A percentile compares a stretch with the other conserved stretches of the same genome.
Conservation (phyloP, 64 coral and sea anemone species). For the Montipora foliosa region DNA sequence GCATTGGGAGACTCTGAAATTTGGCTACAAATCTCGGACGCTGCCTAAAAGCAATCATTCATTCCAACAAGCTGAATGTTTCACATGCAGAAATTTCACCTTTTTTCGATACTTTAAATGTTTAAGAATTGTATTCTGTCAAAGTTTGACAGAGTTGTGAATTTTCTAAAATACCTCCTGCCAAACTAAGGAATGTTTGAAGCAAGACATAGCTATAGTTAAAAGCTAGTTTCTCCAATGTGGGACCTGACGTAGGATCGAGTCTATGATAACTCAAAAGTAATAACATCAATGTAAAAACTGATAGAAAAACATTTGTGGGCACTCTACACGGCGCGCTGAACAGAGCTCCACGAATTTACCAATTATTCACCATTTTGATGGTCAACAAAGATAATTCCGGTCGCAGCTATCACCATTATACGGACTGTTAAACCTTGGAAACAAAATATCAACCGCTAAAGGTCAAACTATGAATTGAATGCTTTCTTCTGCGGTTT, state of each 20-base stretch:
- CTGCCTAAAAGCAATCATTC: too few relatives aligned
- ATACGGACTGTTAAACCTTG: conserved; percentile 26
- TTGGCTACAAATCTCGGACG: too few relatives aligned
- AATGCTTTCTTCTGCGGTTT: conserved; percentile 35
- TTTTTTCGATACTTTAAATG: neutral
- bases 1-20: too few relatives aligned
- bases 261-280: neutral
- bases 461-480: conserved; percentile 50
- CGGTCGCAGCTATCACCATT: conserved; percentile 31
- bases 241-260: neutral
- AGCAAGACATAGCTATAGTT: neutral
- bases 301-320: neutral
- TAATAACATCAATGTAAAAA: neutral
- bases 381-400: conserved; percentile 35
- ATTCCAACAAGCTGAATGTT: too few relatives aligned
- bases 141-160: too few relatives aligned
- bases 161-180: neutral
- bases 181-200: neutral
- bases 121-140: neutral
- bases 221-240: neutral
- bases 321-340: conserved; percentile 21
- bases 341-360: conserved; percentile 44
- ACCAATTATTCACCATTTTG: conserved; percentile 54
- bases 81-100: neutral
- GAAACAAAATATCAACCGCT: conserved; percentile 40